Conservation (phyloP, 2,797 vertebrate genomes). For the Pipistrellus pipistrellus region DNA sequence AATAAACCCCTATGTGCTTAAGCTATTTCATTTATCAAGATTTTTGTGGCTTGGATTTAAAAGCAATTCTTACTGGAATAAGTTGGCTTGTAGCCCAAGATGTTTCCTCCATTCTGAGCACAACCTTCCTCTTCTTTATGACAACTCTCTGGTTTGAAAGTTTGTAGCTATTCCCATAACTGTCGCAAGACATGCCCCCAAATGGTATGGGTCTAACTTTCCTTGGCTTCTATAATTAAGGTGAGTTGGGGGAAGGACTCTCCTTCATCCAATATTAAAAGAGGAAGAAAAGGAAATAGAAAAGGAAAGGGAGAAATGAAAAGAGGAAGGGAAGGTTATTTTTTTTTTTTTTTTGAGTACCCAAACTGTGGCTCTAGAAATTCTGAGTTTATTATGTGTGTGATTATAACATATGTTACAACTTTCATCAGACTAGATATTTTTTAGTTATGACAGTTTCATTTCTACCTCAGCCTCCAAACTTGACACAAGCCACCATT, state of each 20-base stretch:
- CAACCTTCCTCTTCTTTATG: not conserved
- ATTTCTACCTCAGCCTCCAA: not conserved
- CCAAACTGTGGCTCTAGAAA: not conserved
- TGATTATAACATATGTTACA: not conserved
- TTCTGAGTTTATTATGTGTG: slow-evolving; percentile 1
- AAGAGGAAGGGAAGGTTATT: not conserved
- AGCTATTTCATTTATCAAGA: not conserved
- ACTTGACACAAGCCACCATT: not conserved
- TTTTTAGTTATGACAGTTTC: not conserved
- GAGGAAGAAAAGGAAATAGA: not conserved
- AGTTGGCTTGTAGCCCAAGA: not conserved
- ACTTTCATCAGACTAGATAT: not conserved
- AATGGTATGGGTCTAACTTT: not conserved
- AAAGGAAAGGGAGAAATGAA: not conserved
- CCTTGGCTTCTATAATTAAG: not conserved
- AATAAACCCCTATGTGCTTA: not conserved
- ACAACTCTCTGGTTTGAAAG: not conserved
- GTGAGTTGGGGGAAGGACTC: not conserved
- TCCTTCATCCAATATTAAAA: not conserved
- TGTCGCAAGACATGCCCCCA: not conserved
- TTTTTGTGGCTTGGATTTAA: not conserved
- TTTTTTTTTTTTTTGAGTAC: not conserved
- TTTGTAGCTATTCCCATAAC: not conserved
- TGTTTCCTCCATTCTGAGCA: not conserved
- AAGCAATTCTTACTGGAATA: not conserved